phyloP scores from a whole-genome alignment of 2,888 invertebrate species.

The Meteorus cinctellus region DNA sequence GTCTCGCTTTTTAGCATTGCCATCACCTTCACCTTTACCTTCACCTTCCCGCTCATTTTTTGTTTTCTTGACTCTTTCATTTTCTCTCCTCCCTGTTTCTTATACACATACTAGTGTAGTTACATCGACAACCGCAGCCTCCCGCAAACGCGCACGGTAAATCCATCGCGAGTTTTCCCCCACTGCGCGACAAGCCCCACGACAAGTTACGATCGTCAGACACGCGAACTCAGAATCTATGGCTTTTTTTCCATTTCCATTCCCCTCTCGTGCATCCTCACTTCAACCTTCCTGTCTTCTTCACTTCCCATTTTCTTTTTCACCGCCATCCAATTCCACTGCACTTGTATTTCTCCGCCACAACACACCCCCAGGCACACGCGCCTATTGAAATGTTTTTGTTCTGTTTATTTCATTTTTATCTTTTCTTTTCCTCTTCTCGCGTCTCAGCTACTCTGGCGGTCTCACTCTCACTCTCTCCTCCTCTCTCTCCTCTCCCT shows the following conservation, averaged over 20 bases:
- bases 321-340: neutral
- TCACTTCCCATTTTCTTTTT: conserved; percentile 19
- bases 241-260: conserved; percentile 29
- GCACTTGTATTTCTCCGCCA: neutral
- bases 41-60: conserved; percentile 21
- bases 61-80: neutral
- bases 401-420: neutral
- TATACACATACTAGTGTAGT: neutral
- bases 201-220: conserved; percentile 57
- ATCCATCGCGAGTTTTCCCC: conserved; percentile 50
- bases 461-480: neutral
- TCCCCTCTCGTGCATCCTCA: neutral
- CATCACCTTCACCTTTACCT: conserved; percentile 12
- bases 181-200: conserved; percentile 47
- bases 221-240: conserved; percentile 54
- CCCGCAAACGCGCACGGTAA: conserved; percentile 43
- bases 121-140: neutral
- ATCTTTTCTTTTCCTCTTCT: neutral
- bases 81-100: neutral
- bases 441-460: neutral
- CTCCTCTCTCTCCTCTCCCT: neutral
- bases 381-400: neutral
- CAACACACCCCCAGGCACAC: neutral
- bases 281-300: conserved; percentile 22
- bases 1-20: neutral